A percentile compares a stretch with the other conserved stretches of the same genome.
phyloP scores from a whole-genome alignment of 2,888 invertebrate species.

The Noctua pronuba region DNA sequence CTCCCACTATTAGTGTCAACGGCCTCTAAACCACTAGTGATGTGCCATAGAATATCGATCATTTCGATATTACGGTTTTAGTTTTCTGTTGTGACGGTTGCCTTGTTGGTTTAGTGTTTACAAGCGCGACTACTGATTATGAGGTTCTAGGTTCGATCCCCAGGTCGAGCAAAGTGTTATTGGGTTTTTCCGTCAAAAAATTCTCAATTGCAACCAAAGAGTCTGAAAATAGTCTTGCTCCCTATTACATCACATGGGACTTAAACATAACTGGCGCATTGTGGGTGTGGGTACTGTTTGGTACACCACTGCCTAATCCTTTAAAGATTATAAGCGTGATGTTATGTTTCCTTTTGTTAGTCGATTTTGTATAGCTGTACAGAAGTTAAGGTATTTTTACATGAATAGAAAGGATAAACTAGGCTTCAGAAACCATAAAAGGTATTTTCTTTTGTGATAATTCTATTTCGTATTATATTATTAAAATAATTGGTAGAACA shows the following conservation, averaged over 20 bases:
- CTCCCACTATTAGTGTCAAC: slow-evolving; percentile 39
- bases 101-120: not conserved
- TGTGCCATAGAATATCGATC: slow-evolving; percentile 33
- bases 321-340: not conserved
- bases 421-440: slow-evolving; percentile 1
- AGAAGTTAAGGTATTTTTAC: not conserved
- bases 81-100: not conserved
- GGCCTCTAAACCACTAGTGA: slow-evolving; percentile 24
- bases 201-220: not conserved
- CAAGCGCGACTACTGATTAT: not conserved
- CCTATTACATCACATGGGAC: not conserved
- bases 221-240: not conserved
- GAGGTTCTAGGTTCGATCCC: not conserved
- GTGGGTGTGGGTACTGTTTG: not conserved
- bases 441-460: slow-evolving; percentile 22
- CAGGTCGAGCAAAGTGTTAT: not conserved
- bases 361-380: not conserved
- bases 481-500: not conserved
- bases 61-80: not conserved
- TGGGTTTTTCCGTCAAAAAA: not conserved
- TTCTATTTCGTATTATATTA: not conserved
- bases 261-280: not conserved
- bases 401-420: not conserved
- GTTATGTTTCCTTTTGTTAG: not conserved
- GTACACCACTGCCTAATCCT: not conserved